Base-by-base conservation (phyloP, 2,797 vertebrate species). In the Austrolebias charrua region DNA sequence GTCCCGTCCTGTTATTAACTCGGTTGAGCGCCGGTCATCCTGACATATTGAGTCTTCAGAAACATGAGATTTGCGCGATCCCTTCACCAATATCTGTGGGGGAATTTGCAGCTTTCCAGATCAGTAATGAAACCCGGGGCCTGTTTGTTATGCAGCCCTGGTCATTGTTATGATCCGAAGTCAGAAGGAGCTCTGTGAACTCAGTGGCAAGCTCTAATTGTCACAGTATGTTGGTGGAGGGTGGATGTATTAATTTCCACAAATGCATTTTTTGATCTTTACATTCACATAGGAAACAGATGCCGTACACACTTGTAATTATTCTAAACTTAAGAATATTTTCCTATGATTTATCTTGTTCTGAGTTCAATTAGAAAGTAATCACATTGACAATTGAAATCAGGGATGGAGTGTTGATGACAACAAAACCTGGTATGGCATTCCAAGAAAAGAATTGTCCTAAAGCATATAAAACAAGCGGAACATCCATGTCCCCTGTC, bases 41-140 rank as follows among this genome's bases (percentile, higher is more conserved):
- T 20, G 72, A 81, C 84, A 82, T 80, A 81, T 83, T 83, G 78
- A 78, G 80, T 79, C 78, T 64, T 82, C 76, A 62, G 45, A 66
- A 13, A 47, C 76, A 60, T 6, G 1, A 67, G 55, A 14, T 38
- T 66, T 13, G 33, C n/a, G 44, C 51, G 24, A 9, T 63, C 62
- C 24, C 73, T 56, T 44, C 71, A 38, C 60, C 76, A 79, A 77
- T 70, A 82, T 74, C 75, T 10, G 61, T 24, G 19, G 29, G 40
- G 71, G 69, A 54, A 70, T 66, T 66, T 11, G 8, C 71, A 31
- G 35, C 59, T 3, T 75, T 71, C 66, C 78, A 19, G 12, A 73
- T 65, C 71, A 46, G 65, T 86, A 82, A 86, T 86, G 84, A 82
- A 81, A 74, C 75, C 66, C 59, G 78, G 0, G 63, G 50, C 0